These are phyloP conservation scores for Periphyllus acericola DNA, from an alignment of 2,888 invertebrate genomes.

Conservation along the genomic window DNA sequence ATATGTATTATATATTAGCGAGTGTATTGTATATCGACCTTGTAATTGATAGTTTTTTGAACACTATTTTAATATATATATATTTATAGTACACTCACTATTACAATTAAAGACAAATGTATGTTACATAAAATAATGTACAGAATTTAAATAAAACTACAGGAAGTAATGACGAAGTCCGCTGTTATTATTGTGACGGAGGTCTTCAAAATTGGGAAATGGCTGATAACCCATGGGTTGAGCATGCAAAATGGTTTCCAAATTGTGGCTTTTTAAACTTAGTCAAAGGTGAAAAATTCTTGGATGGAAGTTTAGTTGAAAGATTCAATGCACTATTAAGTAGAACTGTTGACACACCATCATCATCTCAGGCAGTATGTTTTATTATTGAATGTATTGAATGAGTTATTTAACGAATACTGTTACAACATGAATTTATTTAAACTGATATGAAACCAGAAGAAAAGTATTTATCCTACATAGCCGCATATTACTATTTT, in stretches of 20 bases:
- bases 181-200: conserved; percentile 95
- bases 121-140: too few relatives aligned
- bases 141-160: conserved; percentile 69
- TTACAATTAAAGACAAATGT: too few relatives aligned
- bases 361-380: conserved; percentile 41
- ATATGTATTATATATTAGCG: neutral
- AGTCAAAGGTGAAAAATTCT: conserved; percentile 83
- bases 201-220: conserved; percentile 91
- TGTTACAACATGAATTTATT: too few relatives aligned
- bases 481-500: too few relatives aligned
- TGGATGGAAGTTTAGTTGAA: conserved; percentile 69
- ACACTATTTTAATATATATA: too few relatives aligned
- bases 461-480: too few relatives aligned
- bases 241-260: conserved; percentile 94
- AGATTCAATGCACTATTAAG: conserved; percentile 56
- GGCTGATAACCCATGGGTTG: conserved; percentile 90
- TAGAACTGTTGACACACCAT: conserved; percentile 13
- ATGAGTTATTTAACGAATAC: too few relatives aligned
- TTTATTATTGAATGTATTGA: neutral
- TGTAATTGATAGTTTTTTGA: too few relatives aligned
- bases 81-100: too few relatives aligned
- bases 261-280: conserved; percentile 85
- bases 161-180: conserved; percentile 73
- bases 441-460: too few relatives aligned
- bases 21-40: neutral